phyloP scores from a whole-genome alignment of 2,113 vertebrate genomes.

The Stictonetta naevosa region DNA sequence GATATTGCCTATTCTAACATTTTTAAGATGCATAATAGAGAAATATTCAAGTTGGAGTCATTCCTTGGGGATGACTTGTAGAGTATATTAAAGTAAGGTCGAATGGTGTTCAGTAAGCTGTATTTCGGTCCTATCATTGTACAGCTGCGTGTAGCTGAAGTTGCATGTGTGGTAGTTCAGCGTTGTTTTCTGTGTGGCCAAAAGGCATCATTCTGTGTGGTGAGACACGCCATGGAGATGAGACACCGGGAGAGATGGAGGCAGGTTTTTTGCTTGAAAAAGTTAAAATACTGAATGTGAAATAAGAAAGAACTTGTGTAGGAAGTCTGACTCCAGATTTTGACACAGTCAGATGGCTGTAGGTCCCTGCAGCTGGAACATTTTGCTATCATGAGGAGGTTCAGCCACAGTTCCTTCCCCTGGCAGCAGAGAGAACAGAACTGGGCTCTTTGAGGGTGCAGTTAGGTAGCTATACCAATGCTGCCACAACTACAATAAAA shows the following conservation, averaged over 20 bases:
- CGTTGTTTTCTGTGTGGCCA: neutral
- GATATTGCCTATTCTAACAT: neutral
- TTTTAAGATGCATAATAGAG: too few relatives aligned
- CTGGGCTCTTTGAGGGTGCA: neutral
- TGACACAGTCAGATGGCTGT: neutral
- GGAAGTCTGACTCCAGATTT: neutral
- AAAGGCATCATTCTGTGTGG: neutral
- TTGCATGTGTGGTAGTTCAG: neutral
- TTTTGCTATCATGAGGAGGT: neutral
- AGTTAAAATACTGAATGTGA: neutral
- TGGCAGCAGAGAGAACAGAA: neutral
- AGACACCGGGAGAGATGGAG: neutral
- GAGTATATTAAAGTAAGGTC: accelerated
- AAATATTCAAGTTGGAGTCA: too few relatives aligned
- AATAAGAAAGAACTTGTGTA: neutral
- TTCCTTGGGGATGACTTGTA: neutral
- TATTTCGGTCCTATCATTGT: neutral
- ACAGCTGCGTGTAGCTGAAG: neutral
- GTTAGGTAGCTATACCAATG: neutral
- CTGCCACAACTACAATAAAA: neutral
- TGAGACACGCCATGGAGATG: neutral
- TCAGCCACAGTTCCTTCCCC: neutral
- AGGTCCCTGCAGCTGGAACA: neutral
- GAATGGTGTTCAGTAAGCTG: neutral
- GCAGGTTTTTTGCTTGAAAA: neutral